Base-by-base conservation (phyloP, 2,888 invertebrate genomes). In the Aelia acuminata region DNA sequence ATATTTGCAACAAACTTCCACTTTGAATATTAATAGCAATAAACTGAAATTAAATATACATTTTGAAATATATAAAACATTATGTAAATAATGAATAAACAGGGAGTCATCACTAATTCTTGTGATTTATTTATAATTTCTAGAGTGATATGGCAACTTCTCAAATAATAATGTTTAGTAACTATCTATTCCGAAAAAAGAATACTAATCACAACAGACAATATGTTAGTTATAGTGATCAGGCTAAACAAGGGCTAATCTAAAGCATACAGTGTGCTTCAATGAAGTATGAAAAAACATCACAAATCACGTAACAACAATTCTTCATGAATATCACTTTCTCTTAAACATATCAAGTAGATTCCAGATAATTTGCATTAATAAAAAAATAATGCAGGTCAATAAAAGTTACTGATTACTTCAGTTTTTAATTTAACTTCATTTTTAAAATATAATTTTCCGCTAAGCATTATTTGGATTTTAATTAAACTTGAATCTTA, bases 71-170 rank as follows among this genome's bases (percentile, higher is more conserved):
- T 57, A 57, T 11, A 57, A 13, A 70, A 7, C 31, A 35, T 13
- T 22, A 70, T 35, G 1, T 35, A 8, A 35, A 31, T 70, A 70
- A 70, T 35, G 35, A 63, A 63, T 63, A 63, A 70, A 70, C 35
- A 70, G 63, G n/a, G 35, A 70, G 63, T 20, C 63, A 70, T 70
- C 63, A 70, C 63, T 70, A 70, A 70, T 70, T 35, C 31, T 0
- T 70, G 35, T 70, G 35, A 70, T 35, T 18, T 70, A 53, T 35
- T 35, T 18, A 31, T 35, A 35, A 1, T n/a, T 35, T 35, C 18
- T 35, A 35, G 15, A 70, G 13, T 35, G 31, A 70, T 31, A 70
- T 35, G 31, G 18, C 5, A 70, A 35, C 20, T 70, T 70, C 63
- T 35, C 63, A 70, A 70, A 70, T 18, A 20, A 18, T 35, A 20